Conservation (phyloP, 2,113 vertebrate species). For the Tauraco erythrolophus region DNA sequence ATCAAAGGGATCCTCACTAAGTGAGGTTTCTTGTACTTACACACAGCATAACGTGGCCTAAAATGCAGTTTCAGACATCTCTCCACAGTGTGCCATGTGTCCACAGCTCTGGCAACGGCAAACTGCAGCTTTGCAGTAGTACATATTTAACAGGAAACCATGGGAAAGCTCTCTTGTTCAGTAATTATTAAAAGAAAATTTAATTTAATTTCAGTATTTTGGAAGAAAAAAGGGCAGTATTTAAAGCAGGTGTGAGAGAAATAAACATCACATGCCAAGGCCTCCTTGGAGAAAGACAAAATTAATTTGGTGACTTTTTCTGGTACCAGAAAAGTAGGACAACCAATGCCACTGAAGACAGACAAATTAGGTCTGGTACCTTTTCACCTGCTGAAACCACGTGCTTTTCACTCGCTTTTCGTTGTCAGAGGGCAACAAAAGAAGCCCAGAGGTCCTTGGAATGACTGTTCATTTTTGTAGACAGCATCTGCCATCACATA, state of each 20-base stretch:
- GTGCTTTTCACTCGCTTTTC: background rate
- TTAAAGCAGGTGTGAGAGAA: background rate
- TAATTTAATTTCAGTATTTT: background rate
- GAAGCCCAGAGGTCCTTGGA: background rate
- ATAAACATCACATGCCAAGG: background rate
- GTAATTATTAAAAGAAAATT: background rate
- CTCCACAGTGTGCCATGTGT: accelerated
- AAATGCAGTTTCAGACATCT: background rate
- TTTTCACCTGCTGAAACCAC: background rate
- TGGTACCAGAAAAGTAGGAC: background rate
- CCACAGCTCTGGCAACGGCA: background rate
- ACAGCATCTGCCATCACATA: background rate
- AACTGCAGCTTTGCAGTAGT: background rate
- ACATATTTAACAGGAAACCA: background rate
- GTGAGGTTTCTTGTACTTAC: background rate
- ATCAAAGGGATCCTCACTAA: background rate
- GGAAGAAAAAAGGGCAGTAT: background rate
- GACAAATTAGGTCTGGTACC: background rate
- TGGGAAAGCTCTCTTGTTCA: background rate
- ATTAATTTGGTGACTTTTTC: background rate
- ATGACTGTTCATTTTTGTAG: background rate
- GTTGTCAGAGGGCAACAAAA: background rate
- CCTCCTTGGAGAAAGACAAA: background rate
- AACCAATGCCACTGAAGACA: background rate
- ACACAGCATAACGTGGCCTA: background rate